Percentiles rank a stretch among this genome's conserved stretches.
phyloP scores from a whole-genome alignment of 2,113 vertebrate genomes.

The Forbesichthys agassizii region DNA sequence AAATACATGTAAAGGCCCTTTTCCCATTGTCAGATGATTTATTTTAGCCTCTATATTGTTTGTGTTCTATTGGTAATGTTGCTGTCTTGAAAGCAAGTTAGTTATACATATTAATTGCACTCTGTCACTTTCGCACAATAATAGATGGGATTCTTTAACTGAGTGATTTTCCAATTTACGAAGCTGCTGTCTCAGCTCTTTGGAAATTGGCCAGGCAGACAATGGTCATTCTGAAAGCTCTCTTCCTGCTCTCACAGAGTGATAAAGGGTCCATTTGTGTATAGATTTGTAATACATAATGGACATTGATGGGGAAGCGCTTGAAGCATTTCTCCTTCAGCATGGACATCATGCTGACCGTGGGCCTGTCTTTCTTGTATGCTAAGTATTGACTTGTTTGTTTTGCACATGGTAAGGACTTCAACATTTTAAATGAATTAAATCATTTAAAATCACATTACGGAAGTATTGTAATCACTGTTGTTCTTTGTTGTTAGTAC shows the following conservation, averaged over 20 bases:
- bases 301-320: constrained; percentile 54
- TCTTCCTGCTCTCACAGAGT: constrained; percentile 70
- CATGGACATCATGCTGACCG: constrained; percentile 9
- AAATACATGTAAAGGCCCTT: too few species aligned
- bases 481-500: neutral
- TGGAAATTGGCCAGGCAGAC: constrained; percentile 15
- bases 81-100: too few species aligned
- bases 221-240: constrained; percentile 33
- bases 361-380: neutral
- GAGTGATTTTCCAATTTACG: constrained; percentile 30
- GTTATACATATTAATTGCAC: too few species aligned
- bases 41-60: too few species aligned
- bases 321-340: constrained; percentile 28
- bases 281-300: constrained; percentile 59
- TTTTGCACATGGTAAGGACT: neutral
- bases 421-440: neutral
- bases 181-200: constrained; percentile 52
- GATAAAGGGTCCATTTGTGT: constrained; percentile 55
- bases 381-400: too few species aligned
- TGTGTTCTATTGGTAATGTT: too few species aligned
- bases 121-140: too few species aligned
- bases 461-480: neutral
- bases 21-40: too few species aligned
- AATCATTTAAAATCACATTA: neutral
- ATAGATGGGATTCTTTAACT: constrained; percentile 19